These are phyloP conservation scores for Austrolebias charrua DNA, from an alignment of 2,797 vertebrate species.

Conservation along the genomic window DNA sequence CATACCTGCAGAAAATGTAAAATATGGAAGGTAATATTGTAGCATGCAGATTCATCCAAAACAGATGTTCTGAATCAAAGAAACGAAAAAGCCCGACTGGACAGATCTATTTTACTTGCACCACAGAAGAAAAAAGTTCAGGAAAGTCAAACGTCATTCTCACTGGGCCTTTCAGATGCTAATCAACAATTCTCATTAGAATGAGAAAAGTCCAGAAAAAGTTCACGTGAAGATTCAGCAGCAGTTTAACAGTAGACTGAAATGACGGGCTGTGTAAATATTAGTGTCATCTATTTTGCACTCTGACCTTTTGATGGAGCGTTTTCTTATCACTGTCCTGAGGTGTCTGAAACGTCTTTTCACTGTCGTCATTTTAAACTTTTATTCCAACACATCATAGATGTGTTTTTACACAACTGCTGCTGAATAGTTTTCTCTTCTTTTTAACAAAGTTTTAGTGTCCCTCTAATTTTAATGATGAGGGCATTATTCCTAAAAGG, in stretches of 20 bases:
- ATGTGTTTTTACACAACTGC: too few relatives aligned
- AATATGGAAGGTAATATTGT: neutral
- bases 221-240: neutral
- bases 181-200: neutral
- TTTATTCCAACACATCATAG: too few relatives aligned
- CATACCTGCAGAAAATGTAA: constrained; percentile 81
- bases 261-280: neutral
- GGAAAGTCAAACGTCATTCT: neutral
- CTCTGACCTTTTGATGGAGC: too few relatives aligned
- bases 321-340: too few relatives aligned
- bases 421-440: too few relatives aligned
- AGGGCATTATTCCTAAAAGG: too few relatives aligned
- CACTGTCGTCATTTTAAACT: too few relatives aligned
- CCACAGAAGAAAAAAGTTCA: neutral
- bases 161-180: neutral
- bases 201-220: constrained; percentile 7
- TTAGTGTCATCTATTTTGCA: too few relatives aligned
- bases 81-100: neutral
- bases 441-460: too few relatives aligned
- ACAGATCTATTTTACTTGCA: neutral
- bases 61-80: neutral
- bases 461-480: too few relatives aligned
- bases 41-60: too few relatives aligned
- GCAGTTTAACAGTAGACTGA: neutral
- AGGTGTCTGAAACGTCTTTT: too few relatives aligned